A percentile compares a stretch with the other conserved stretches of the same genome.
phyloP scores from a whole-genome alignment of 2,113 vertebrate genomes.

The Malurus cyaneus region DNA sequence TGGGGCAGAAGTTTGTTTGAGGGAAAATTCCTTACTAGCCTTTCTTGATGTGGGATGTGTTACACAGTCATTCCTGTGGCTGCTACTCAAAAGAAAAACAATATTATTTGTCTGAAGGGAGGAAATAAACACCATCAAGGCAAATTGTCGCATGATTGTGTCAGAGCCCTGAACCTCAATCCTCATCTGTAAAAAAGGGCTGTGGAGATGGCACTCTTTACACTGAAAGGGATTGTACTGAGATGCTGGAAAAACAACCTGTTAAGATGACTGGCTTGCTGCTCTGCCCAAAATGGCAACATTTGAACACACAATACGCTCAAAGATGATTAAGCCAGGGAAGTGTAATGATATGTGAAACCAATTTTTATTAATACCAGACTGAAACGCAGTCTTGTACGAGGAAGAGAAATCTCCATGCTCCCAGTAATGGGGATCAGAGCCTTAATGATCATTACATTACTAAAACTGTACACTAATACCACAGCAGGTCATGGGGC shows the following conservation, averaged over 20 bases:
- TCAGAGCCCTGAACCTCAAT: background rate
- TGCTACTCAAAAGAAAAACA: background rate
- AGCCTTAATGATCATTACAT: conserved; percentile 62
- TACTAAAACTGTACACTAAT: conserved; percentile 48
- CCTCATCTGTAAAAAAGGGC: background rate
- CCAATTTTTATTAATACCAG: conserved; percentile 42
- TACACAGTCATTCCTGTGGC: background rate
- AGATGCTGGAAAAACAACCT: conserved; percentile 34
- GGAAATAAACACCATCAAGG: background rate
- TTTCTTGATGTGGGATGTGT: background rate
- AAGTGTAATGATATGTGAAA: conserved; percentile 46
- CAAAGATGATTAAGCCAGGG: conserved; percentile 53
- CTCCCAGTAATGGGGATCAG: conserved; percentile 45
- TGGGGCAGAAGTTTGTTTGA: background rate
- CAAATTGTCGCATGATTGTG: background rate
- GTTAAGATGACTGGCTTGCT: conserved; percentile 26
- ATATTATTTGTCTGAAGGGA: background rate
- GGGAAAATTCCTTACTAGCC: background rate
- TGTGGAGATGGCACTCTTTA: background rate
- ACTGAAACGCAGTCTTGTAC: background rate
- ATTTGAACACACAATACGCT: conserved; percentile 19
- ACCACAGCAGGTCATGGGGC: background rate
- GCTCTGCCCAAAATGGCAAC: conserved; percentile 23
- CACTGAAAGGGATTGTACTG: background rate
- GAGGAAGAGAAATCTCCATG: conserved; percentile 33